Conservation (phyloP, 2,113 vertebrate species). For the Lophius piscatorius region DNA sequence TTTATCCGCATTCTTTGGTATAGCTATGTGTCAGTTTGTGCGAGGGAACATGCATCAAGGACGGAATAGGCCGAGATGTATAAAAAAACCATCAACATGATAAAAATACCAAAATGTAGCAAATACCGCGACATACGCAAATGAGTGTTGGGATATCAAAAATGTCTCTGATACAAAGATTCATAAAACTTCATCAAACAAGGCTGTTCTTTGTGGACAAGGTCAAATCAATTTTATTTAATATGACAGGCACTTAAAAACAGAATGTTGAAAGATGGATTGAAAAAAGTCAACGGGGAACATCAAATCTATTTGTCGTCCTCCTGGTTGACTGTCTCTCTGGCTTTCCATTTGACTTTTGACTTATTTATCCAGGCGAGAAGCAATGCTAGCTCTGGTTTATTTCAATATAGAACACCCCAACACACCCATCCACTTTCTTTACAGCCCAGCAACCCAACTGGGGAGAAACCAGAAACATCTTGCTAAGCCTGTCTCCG, state of each 20-base stretch:
- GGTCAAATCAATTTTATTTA: neutral
- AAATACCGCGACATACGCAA: too few relatives aligned
- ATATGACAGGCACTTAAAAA: neutral
- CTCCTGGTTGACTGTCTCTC: slow-evolving; percentile 19
- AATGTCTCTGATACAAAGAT: neutral
- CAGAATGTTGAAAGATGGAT: slow-evolving; percentile 23
- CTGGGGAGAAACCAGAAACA: slow-evolving; percentile 54
- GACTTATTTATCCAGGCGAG: slow-evolving; percentile 48
- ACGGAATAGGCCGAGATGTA: too few relatives aligned
- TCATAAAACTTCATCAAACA: neutral
- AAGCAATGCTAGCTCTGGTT: slow-evolving; percentile 49
- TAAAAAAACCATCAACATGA: too few relatives aligned
- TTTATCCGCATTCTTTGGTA: too few relatives aligned
- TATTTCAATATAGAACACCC: slow-evolving; percentile 38
- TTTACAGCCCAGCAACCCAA: slow-evolving; percentile 63
- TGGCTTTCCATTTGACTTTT: slow-evolving; percentile 37
- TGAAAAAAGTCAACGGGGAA: neutral
- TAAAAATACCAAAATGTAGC: too few relatives aligned
- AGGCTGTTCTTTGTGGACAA: neutral
- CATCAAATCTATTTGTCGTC: slow-evolving; percentile 30
- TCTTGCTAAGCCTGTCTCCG: slow-evolving; percentile 47
- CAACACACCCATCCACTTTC: slow-evolving; percentile 1
- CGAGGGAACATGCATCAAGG: too few relatives aligned
- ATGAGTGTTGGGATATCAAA: too few relatives aligned
- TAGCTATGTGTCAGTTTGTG: too few relatives aligned